These are phyloP conservation scores for Matsumyia berberina DNA, from an alignment of 2,888 invertebrate species.

Conservation along the genomic window DNA sequence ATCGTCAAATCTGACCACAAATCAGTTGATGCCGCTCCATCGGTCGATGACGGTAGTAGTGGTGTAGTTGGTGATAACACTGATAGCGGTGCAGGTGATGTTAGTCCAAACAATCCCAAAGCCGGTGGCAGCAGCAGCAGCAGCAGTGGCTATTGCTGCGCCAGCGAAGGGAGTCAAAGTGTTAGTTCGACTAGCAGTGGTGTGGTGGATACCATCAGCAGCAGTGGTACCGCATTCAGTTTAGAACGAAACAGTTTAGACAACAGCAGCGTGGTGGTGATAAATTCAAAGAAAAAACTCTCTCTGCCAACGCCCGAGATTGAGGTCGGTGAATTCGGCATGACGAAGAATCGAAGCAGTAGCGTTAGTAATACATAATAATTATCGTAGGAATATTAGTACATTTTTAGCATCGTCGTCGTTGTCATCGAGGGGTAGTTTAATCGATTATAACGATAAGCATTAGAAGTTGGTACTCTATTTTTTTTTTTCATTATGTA, in stretches of 20 bases:
- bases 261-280: constrained; percentile 36
- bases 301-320: constrained; percentile 70
- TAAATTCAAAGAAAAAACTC: constrained; percentile 67
- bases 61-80: constrained; percentile 37
- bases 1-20: constrained; percentile 41
- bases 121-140: constrained; percentile 74
- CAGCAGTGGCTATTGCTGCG: constrained; percentile 76
- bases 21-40: background rate
- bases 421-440: constrained; percentile 73
- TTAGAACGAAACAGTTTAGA: constrained; percentile 63
- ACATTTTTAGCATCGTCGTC: constrained; percentile 47
- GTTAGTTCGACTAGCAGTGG: constrained; percentile 77
- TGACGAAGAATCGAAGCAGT: constrained; percentile 68
- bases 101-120: constrained; percentile 42
- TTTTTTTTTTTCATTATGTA: constrained; percentile 23
- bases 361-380: constrained; percentile 64
- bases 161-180: constrained; percentile 77
- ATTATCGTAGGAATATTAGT: constrained; percentile 53
- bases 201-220: constrained; percentile 58
- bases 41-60: constrained; percentile 1
- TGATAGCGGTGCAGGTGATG: constrained; percentile 15
- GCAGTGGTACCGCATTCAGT: constrained; percentile 60
- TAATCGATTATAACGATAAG: constrained; percentile 67
- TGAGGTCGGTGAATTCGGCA: constrained; percentile 57
- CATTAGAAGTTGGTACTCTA: constrained; percentile 65